A percentile compares a stretch with the other conserved stretches of the same genome.
Evolutionary conservation across 2,888 invertebrate species (phyloP).

Genomic region (Mythimna impura): DNA sequence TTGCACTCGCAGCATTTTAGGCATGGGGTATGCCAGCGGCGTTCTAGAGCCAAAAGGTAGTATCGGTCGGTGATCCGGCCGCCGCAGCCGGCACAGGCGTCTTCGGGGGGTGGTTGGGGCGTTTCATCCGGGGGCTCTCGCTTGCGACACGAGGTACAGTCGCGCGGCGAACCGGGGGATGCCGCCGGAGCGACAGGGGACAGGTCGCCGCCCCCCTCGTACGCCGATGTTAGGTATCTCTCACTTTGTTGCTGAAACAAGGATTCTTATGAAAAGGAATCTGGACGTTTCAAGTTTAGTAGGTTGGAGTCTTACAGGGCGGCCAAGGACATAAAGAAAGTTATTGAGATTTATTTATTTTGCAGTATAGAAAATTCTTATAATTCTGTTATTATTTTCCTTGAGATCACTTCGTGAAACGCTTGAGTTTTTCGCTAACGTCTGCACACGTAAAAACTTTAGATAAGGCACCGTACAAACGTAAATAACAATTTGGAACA

Average conservation of each 20-base stretch:
- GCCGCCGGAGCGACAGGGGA: constrained; percentile 94
- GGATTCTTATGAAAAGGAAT: constrained; percentile 46
- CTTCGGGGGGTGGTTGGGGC: constrained; percentile 84
- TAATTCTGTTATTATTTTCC: no score
- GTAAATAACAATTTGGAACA: not conserved
- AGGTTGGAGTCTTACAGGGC: not conserved
- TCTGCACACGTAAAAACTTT: no score
- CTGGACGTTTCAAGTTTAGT: constrained; percentile 10
- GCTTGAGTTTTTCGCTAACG: no score
- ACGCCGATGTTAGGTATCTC: constrained; percentile 92
- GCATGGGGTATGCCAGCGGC: constrained; percentile 98
- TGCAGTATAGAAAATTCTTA: no score
- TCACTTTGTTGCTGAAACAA: constrained; percentile 93
- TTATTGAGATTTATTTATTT: not conserved
- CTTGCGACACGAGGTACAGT: constrained; percentile 91
- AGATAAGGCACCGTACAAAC: not conserved
- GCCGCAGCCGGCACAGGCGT: constrained; percentile 97
- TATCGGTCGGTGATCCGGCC: constrained; percentile 96
- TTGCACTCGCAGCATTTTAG: constrained; percentile 97
- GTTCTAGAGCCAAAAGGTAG: constrained; percentile 97
- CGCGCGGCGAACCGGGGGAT: constrained; percentile 91
- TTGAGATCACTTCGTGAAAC: no score
- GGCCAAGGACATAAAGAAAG: not conserved
- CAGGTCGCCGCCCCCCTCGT: constrained; percentile 93
- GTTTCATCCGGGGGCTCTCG: constrained; percentile 89